A percentile compares a stretch with the other conserved stretches of the same genome.
These are phyloP conservation scores for Trachelus iudaicus DNA, from an alignment of 2,888 invertebrate genomes.

Conservation along the genomic window DNA sequence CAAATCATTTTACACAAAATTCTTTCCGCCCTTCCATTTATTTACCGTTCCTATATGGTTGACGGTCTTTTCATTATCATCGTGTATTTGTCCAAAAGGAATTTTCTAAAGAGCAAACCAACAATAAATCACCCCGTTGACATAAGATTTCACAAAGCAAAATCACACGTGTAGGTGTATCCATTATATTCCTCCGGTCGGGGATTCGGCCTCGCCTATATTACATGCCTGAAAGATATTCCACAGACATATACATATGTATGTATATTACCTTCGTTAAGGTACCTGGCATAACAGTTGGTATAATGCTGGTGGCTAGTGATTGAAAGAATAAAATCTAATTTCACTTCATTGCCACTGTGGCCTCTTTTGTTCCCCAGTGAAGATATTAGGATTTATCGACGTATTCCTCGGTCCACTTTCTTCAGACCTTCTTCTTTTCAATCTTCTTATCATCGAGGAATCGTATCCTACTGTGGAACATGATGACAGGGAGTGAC, in stretches of 20 bases:
- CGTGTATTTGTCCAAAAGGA: neutral
- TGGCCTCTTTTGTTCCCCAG: neutral
- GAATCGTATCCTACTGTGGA: neutral
- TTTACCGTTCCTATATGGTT: neutral
- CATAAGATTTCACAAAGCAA: neutral
- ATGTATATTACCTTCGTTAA: neutral
- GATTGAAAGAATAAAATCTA: neutral
- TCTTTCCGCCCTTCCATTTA: neutral
- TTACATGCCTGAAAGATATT: neutral
- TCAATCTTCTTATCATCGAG: neutral
- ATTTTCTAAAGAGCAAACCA: neutral
- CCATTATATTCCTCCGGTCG: neutral
- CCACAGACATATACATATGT: no score
- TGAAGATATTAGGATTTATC: neutral
- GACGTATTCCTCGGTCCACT: neutral
- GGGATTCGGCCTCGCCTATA: neutral
- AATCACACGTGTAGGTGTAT: neutral
- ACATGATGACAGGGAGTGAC: neutral
- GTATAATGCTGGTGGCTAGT: neutral
- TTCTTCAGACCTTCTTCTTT: neutral
- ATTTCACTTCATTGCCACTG: neutral
- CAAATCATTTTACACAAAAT: no score
- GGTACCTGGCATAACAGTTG: neutral
- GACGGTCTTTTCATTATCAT: neutral
- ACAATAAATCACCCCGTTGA: neutral